Evolutionary conservation across 1,140 invertebrate species (phyloP).

Genomic region (Pseudomyrmex gracilis): DNA sequence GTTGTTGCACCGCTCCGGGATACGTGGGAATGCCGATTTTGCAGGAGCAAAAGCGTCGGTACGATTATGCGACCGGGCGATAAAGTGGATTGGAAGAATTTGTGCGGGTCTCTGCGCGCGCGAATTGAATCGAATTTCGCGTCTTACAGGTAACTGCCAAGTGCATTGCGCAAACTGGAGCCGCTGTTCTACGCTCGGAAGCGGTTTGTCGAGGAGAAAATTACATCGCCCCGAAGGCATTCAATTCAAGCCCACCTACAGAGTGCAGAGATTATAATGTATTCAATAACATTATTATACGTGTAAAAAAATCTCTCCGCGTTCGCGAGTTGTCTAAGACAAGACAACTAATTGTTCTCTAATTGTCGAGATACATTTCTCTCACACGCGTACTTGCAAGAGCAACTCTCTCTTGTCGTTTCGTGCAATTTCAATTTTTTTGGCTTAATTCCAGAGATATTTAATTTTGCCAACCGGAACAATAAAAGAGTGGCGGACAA

Average conservation of each 20-base stretch:
- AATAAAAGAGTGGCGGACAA: neutral
- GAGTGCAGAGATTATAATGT: too few species aligned
- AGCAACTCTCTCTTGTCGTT: too few species aligned
- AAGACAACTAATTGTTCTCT: too few species aligned
- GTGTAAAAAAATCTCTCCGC: too few species aligned
- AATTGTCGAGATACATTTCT: too few species aligned
- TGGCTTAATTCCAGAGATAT: too few species aligned
- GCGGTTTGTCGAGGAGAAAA: neutral
- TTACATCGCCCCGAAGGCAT: neutral
- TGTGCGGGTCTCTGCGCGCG: conserved; percentile 3
- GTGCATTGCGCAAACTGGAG: conserved; percentile 5
- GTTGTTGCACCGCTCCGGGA: conserved; percentile 31
- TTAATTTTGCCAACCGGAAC: too few species aligned
- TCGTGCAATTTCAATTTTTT: too few species aligned
- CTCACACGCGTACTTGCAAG: too few species aligned
- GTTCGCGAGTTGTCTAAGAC: too few species aligned
- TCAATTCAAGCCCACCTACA: neutral
- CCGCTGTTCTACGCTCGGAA: neutral
- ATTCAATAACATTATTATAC: too few species aligned
- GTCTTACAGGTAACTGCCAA: conserved; percentile 10
- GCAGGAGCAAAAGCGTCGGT: neutral
- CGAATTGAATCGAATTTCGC: neutral
- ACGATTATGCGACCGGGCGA: conserved; percentile 24
- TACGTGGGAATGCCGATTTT: conserved; percentile 44
- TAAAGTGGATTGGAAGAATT: conserved; percentile 53